phyloP scores from a whole-genome alignment of 1,140 invertebrate genomes.

The Aphelenchoides besseyi region DNA sequence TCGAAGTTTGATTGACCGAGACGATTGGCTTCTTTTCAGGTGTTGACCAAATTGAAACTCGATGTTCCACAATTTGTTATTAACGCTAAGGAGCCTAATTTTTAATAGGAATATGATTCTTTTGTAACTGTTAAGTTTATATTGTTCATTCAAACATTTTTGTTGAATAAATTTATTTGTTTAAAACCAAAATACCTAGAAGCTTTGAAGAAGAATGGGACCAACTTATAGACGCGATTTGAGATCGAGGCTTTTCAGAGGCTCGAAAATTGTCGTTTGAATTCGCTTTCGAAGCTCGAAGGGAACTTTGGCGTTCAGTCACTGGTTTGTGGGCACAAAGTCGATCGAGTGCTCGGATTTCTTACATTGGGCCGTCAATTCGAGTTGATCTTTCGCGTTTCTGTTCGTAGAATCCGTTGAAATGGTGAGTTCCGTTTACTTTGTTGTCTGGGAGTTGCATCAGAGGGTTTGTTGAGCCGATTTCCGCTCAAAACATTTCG shows the following conservation, averaged over 20 bases:
- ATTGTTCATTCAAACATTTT: not conserved
- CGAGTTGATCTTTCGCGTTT: not conserved
- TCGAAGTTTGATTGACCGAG: not conserved
- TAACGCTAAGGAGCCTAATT: conserved; percentile 20
- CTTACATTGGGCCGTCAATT: not conserved
- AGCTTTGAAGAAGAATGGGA: too few relatives aligned
- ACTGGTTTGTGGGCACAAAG: not conserved
- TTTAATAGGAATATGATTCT: not conserved
- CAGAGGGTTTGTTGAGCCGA: not conserved
- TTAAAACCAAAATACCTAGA: too few relatives aligned
- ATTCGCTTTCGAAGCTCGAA: not conserved
- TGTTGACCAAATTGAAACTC: conserved; percentile 24
- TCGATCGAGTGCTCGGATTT: not conserved
- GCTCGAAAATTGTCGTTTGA: not conserved
- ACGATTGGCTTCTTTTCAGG: conserved; percentile 25
- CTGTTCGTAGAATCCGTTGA: not conserved
- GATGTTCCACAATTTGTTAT: conserved; percentile 39
- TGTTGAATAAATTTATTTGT: too few relatives aligned
- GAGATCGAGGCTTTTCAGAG: not conserved
- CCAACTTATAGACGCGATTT: not conserved
- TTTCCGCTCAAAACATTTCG: not conserved
- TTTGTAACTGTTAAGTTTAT: not conserved
- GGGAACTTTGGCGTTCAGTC: not conserved
- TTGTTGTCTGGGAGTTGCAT: not conserved
- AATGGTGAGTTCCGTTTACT: not conserved